Base-by-base conservation (phyloP, 2,888 invertebrate species). In the Heteromurus nitidus region DNA sequence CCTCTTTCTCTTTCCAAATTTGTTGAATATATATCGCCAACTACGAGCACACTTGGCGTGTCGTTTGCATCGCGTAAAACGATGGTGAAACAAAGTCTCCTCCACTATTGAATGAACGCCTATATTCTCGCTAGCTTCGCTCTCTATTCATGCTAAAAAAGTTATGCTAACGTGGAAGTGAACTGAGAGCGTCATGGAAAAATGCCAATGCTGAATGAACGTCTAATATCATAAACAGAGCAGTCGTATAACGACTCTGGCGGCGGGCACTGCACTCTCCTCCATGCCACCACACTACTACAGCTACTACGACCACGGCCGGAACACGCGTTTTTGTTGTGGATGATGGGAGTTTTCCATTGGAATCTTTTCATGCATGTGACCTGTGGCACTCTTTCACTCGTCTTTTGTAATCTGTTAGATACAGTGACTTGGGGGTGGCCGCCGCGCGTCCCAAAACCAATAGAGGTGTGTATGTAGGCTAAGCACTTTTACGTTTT, bases 331-430 rank as follows among this genome's bases (percentile, higher is more conserved):
- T 31, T 44, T 69, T 58, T 68, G 44, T 58, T 30, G 47, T 60
- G 24, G 64, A 47, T 47, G 50, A n/a, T 62, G 30, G 65, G 31
- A 65, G 44, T 30, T 74, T 69, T 36, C 73, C 55, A 69, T 55
- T 62, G 73, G 72, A 68, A 80, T 80, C 80, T 55, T 73, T 76
- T 68, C 76, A 76, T 67, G 58, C 80, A 62, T 75, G 81, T 81
- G 81, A 81, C 81, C 81, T 81, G 81, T 81, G 75, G 81, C 81
- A 69, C 75, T 69, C 68, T 67, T 47, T 50, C 62, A 47, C 53
- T 47, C 16, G 26, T 55, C 58, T 60, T 18, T 60, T 28, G 47
- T 74, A 75, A 73, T 70, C 47, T 60, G 80, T 31, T 67, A 67
- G 53, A 72, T 13, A 68, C 47, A 24, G 44, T 74, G 64, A 74